phyloP scores from a whole-genome alignment of 2,797 vertebrate genomes.

The Coregonus ussuriensis region DNA sequence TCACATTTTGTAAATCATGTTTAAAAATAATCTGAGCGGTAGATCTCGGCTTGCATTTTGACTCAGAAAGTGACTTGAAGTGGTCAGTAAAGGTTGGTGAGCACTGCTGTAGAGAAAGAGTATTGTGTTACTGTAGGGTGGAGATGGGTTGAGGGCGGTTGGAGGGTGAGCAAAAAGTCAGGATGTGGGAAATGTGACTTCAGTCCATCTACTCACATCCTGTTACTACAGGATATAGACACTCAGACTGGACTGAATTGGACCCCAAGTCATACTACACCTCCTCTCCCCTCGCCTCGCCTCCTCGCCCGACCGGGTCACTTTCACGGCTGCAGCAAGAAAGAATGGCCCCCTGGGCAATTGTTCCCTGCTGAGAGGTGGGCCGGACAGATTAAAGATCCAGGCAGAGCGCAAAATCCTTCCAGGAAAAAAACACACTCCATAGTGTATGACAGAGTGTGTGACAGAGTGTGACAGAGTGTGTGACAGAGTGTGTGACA shows the following conservation, averaged over 20 bases:
- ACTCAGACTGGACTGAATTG: conserved; percentile 35
- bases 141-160: background rate
- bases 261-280: conserved; percentile 48
- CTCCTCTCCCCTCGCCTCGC: conserved; percentile 10
- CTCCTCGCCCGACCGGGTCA: conserved; percentile 30
- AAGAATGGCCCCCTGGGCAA: too few relatives aligned
- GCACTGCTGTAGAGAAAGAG: too few relatives aligned
- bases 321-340: too few relatives aligned
- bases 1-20: too few relatives aligned
- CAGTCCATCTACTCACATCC: conserved; percentile 71
- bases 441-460: conserved; percentile 51
- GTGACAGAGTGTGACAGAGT: too few relatives aligned
- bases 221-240: conserved; percentile 78
- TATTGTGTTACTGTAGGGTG: too few relatives aligned
- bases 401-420: conserved; percentile 61
- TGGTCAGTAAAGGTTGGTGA: too few relatives aligned
- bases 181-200: conserved; percentile 76
- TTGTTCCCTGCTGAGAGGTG: too few relatives aligned
- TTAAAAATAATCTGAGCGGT: too few relatives aligned
- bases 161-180: conserved; percentile 46
- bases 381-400: conserved; percentile 49
- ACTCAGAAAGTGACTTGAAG: too few relatives aligned
- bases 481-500: too few relatives aligned
- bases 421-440: conserved; percentile 79
- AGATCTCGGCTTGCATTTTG: too few relatives aligned